Conservation (phyloP, 2,888 invertebrate genomes). For the Hofmannophila pseudospretella region DNA sequence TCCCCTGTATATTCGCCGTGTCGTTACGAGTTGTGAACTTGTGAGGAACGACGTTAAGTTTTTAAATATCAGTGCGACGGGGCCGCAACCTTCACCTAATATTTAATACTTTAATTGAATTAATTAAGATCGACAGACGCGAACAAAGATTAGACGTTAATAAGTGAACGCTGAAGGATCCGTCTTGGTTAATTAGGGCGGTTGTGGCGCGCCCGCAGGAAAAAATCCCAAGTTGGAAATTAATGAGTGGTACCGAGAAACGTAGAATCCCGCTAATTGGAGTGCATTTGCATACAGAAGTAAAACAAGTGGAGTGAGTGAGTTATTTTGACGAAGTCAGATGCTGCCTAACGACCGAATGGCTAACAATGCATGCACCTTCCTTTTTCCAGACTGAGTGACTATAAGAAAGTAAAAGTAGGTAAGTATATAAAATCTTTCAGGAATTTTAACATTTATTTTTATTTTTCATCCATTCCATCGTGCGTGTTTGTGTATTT, state of each 20-base stretch:
- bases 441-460: too few species aligned
- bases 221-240: conserved; percentile 60
- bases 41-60: conserved; percentile 72
- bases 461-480: too few species aligned
- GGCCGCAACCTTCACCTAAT: conserved; percentile 75
- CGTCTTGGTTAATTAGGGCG: conserved; percentile 64
- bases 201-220: conserved; percentile 46
- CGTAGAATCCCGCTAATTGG: conserved; percentile 66
- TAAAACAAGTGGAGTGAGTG: conserved; percentile 61
- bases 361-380: conserved; percentile 11
- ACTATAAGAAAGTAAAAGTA: conserved; percentile 6
- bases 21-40: too few species aligned
- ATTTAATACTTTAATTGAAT: conserved; percentile 71
- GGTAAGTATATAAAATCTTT: too few species aligned
- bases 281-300: conserved; percentile 72
- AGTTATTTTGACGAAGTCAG: conserved; percentile 63
- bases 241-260: conserved; percentile 70
- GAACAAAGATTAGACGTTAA: conserved; percentile 71
- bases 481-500: too few species aligned
- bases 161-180: conserved; percentile 65
- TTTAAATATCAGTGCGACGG: conserved; percentile 71
- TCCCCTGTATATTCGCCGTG: conserved; percentile 74
- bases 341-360: conserved; percentile 37
- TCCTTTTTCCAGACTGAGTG: conserved; percentile 7
- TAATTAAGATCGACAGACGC: conserved; percentile 65